Evolutionary conservation across 2,113 vertebrate genomes (phyloP), one percentile per base, ranked within the genome.

Genomic region (Triplophysa tibetana): DNA sequence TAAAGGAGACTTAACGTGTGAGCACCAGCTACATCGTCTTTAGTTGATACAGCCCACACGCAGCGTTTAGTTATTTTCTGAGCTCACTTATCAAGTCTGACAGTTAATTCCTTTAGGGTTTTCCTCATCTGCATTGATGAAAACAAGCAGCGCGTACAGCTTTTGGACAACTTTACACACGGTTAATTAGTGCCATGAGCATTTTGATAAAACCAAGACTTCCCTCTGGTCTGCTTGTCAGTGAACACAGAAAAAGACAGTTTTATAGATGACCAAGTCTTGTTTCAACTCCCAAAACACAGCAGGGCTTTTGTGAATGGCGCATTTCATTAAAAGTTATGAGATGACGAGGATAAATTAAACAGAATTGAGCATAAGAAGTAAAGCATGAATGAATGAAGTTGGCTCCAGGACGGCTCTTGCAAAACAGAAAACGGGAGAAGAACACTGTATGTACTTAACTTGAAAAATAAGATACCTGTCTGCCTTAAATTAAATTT

Each of bases 111-210:
- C 79, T 56, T 29, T 45, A 56, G 79, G 69, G 68, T 61, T 10
- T 43, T 52, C 60, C 58, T 63, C 43, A 82, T 88, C 72, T 85
- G 52, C 63, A 81, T 26, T 61, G 80, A 85, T 82, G 13, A 56
- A 75, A 82, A 78, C 74, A 86, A 81, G 74, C 61, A 78, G 83
- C 85, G 68, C 26, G 69, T 68, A 69, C 54, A 74, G 67, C 82
- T 29, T 75, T 87, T 82, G 75, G 58, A 80, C 82, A 82, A 78
- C 74, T 33, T 58, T 66, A 85, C 86, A 86, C 62, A 21, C 48
- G 74, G 69, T 83, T 90, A 87, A 89, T 90, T 87, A 83, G 83
- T 82, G 84, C 74, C 72, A 1, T 1, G 83, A 62, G 82, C 86
- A 81, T 86, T 86, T 68, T 64, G 75, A 52, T 68, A 66, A 77